Conservation (phyloP, 2,888 invertebrate species). For the Maniola hyperantus region DNA sequence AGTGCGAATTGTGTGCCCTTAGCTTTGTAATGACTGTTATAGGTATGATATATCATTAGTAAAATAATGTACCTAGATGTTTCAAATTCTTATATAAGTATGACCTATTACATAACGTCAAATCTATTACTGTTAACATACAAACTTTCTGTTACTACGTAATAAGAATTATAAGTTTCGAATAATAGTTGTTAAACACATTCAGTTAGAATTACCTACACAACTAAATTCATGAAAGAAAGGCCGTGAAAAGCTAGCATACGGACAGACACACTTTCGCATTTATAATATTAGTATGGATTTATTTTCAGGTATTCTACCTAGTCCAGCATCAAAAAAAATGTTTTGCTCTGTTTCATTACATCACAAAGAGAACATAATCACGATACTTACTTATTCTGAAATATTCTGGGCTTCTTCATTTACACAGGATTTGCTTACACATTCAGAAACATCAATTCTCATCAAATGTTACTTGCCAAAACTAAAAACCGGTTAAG, state of each 20-base stretch:
- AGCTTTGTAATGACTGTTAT: slow-evolving; percentile 69
- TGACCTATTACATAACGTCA: background rate
- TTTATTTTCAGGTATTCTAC: too few relatives aligned
- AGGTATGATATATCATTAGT: slow-evolving; percentile 53
- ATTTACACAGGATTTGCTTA: too few relatives aligned
- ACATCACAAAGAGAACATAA: background rate
- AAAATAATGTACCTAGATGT: background rate
- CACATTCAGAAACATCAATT: background rate
- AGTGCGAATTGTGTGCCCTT: slow-evolving; percentile 42
- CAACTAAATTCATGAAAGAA: too few relatives aligned
- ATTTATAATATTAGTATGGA: too few relatives aligned
- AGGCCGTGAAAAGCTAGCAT: too few relatives aligned
- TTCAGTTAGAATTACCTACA: too few relatives aligned
- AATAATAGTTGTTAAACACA: too few relatives aligned
- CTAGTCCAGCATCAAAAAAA: too few relatives aligned
- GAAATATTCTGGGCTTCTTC: background rate
- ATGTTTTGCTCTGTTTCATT: too few relatives aligned
- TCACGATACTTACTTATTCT: background rate
- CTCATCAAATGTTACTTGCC: background rate
- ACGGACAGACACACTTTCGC: too few relatives aligned
- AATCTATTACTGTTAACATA: background rate
- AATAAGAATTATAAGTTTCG: background rate
- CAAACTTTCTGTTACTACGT: background rate
- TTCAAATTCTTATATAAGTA: background rate
- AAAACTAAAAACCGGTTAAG: background rate